Base-by-base conservation (phyloP, 1,140 invertebrate species). In the Aculops lycopersici region DNA sequence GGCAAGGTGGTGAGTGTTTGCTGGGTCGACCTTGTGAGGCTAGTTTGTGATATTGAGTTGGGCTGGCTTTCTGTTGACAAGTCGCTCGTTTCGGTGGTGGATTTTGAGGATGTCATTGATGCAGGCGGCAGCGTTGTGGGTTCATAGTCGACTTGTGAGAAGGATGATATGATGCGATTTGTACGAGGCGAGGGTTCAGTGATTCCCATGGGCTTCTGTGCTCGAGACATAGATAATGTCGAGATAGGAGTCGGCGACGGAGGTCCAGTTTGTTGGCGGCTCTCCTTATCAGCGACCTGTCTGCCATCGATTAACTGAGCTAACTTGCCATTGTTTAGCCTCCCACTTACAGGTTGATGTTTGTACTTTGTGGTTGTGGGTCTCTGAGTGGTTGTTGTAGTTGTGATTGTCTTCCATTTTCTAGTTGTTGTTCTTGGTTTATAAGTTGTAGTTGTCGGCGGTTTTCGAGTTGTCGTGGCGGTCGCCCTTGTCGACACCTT, bases 391-490 rank as follows among this genome's bases (percentile, higher is more conserved):
- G 24, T 31, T 31, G 24, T n/a, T 31, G 24, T 31, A n/a, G 24
- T 31, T 31, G 24, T n/a, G 24, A 31, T n/a, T 31, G 24, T n/a
- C 8, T 31, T 31, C 24, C 24, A 8, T 31, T 8, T 8, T 31
- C n/a, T n/a, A 31, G 8, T 8, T 8, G 24, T 31, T n/a, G 8
- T 8, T n/a, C n/a, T 8, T 31, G 8, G 8, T 31, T 8, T 8
- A n/a, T n/a, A n/a, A 8, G n/a, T n/a, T n/a, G n/a, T 31, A 8
- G 24, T n/a, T 31, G 24, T 31, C n/a, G 24, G 39, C 15, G n/a
- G 20, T 43, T 39, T 44, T 44, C 19, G 35, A 43, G 43, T 16
- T 4, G 39, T 31, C 18, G 43, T n/a, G n/a, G 37, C 13, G 41
- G 36, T 3, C 15, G 20, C 8, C 8, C 17, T 3, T 38, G 43